phyloP scores from a whole-genome alignment of 2,888 invertebrate genomes.

The Drosophila austrosaltans region DNA sequence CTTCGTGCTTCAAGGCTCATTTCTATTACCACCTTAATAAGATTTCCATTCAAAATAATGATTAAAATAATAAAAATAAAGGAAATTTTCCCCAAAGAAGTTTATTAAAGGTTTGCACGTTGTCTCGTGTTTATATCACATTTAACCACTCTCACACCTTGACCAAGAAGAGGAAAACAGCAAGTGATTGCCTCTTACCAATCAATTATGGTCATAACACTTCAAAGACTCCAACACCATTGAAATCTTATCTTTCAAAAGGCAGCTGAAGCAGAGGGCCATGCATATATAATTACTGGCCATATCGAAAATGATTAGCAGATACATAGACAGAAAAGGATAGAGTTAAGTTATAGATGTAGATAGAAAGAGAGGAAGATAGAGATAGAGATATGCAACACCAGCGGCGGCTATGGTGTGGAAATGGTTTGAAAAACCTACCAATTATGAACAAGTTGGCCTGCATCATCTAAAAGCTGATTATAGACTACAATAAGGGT shows the following conservation, averaged over 20 bases:
- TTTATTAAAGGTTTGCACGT: conserved; percentile 19
- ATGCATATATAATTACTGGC: conserved; percentile 60
- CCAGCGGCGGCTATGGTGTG: background rate
- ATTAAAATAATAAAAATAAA: background rate
- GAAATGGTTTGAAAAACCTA: conserved; percentile 15
- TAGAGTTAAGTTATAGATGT: background rate
- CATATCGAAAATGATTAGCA: conserved; percentile 59
- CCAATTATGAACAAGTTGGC: conserved; percentile 27
- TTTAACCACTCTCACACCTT: conserved; percentile 37
- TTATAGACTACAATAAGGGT: conserved; percentile 66
- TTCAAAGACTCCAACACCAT: conserved; percentile 35
- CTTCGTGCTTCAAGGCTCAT: background rate
- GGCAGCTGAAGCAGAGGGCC: conserved; percentile 33
- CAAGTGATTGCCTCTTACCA: conserved; percentile 17
- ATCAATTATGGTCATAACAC: conserved; percentile 47
- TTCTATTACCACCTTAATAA: background rate
- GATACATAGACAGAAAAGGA: conserved; percentile 62
- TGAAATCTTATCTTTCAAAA: conserved; percentile 44
- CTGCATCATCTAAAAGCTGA: conserved; percentile 45
- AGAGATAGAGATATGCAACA: background rate
- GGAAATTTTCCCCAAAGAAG: background rate
- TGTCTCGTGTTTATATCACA: conserved; percentile 30
- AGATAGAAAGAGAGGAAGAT: background rate
- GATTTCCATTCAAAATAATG: background rate
- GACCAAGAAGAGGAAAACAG: conserved; percentile 10